Base-by-base conservation (phyloP, 1,140 invertebrate genomes). In the Subanguina moxae region DNA sequence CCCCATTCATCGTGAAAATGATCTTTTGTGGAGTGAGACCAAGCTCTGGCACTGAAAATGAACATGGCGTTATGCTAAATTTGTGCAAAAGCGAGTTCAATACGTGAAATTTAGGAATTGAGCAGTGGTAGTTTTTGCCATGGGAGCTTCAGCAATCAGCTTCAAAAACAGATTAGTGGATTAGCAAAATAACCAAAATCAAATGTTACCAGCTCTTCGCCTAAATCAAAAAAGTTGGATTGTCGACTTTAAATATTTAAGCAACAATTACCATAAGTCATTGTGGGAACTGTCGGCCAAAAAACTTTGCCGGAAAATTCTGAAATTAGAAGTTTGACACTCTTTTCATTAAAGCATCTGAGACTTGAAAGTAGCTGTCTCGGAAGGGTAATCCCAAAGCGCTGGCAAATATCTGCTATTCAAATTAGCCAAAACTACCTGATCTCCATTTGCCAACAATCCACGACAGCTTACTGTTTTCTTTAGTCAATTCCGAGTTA, bases 1-100 rank as follows among this genome's bases (percentile, higher is more conserved):
- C 80, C 80, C 81, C 81, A 82, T 63, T 82, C 80, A 62, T 82
- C 80, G 71, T 82, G 80, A 62, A 82, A 83, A 64, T 82, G 80
- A 61, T 82, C 80, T 69, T 82, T 82, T 25, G 80, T 82, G 13
- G 81, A 80, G 57, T 82, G 80, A 1, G 80, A 82, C 80, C 80
- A 82, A 1, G 80, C 80, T 52, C 80, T 67, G 46, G 80, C 80
- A 27, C 80, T 82, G 57, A 64, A 83, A 21, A 30, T 8, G 1
- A 5, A 32, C 27, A 70, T 30, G 43, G 58, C 19, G 5, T 13
- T 45, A 67, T 66, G 0, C 30, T 9, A 19, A 8, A 23, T 23
- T 15, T 48, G 8, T 25, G n/a, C n/a, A n/a, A n/a, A n/a, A n/a
- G 15, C 23, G 0, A 13, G 0, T 30, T 19, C 1, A 15, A 71